Evolutionary conservation across 2,888 invertebrate genomes (phyloP).

Genomic region (Iphiclides podalirius): DNA sequence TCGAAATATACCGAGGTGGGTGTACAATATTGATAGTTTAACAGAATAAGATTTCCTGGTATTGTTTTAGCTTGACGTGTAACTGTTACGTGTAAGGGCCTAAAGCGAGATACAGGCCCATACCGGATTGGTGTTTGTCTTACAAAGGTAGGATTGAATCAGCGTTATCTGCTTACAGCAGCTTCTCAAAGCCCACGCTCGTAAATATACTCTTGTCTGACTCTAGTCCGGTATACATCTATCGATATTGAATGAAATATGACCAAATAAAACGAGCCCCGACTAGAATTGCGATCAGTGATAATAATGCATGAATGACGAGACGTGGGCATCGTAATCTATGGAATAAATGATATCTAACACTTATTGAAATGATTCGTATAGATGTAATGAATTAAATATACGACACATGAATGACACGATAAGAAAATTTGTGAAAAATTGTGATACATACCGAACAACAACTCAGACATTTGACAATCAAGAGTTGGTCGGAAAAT

Average conservation of each 20-base stretch:
- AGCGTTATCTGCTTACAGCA: constrained; percentile 49
- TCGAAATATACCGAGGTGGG: neutral
- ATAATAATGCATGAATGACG: constrained; percentile 41
- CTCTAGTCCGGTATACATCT: constrained; percentile 62
- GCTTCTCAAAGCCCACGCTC: constrained; percentile 53
- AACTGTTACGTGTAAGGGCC: constrained; percentile 18
- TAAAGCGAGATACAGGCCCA: constrained; percentile 28
- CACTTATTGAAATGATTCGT: constrained; percentile 37
- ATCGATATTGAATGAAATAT: constrained; percentile 69
- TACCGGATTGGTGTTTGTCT: constrained; percentile 45
- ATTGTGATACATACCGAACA: too few species aligned
- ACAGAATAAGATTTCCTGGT: constrained; percentile 26
- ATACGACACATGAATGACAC: too few species aligned
- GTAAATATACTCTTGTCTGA: constrained; percentile 61
- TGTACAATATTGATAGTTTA: constrained; percentile 23
- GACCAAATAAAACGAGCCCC: constrained; percentile 49
- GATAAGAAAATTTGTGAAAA: too few species aligned
- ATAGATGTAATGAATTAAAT: too few species aligned
- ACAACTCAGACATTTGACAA: too few species aligned
- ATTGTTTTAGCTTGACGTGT: constrained; percentile 3
- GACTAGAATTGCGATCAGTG: constrained; percentile 61
- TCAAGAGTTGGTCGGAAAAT: too few species aligned
- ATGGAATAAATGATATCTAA: constrained; percentile 44
- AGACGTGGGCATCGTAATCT: constrained; percentile 16
- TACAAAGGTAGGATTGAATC: constrained; percentile 48